Evolutionary conservation across 2,888 invertebrate genomes (phyloP), one percentile per base, ranked within the genome.

Genomic region (Volucella inanis): DNA sequence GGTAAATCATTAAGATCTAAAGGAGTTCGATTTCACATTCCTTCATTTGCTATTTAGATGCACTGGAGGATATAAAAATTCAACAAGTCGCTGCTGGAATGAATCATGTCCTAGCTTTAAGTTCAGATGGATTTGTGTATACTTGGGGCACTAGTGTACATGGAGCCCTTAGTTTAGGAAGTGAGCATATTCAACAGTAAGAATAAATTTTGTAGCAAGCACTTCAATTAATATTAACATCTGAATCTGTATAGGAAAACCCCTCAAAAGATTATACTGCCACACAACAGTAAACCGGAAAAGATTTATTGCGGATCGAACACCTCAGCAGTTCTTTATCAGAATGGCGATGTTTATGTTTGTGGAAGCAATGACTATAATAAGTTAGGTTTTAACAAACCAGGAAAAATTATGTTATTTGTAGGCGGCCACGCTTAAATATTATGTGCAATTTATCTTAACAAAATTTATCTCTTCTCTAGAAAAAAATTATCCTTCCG

Each of bases 351-450:
- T 47, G 90, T 95, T 49, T 93, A 94, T 80, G 94, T 94, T 6
- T 94, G 94, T 89, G 96, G 96, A 12, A 93, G 92, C 81, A 95
- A 94, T 88, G 91, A 92, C 57, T 92, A 93, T 89, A 95, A 95
- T 89, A 95, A 95, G 89, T 91, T 96, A 49, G 95, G 95, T 38
- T 92, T 95, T 39, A 89, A 90, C 68, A 90, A 90, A 38, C 84
- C 91, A 2, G 88, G 89, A 47, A 90, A 90, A 79, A 89, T 92
- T 31, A 90, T 89, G 67, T 88, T 89, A 47, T 90, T 92, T 88
- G 91, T 91, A 88, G 81, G 89, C 80, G 12, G 18, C 18, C 10
- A 50, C 15, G 59, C 6, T 31, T 57, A 0, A 22, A 3, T n/a
- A 1, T 43, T 61, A 10, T n/a, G 0, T 50, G 15, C 15, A 41